A percentile compares a stretch with the other conserved stretches of the same genome.
Evolutionary conservation across 2,113 vertebrate genomes (phyloP).

Genomic region (Pristiophorus japonicus): DNA sequence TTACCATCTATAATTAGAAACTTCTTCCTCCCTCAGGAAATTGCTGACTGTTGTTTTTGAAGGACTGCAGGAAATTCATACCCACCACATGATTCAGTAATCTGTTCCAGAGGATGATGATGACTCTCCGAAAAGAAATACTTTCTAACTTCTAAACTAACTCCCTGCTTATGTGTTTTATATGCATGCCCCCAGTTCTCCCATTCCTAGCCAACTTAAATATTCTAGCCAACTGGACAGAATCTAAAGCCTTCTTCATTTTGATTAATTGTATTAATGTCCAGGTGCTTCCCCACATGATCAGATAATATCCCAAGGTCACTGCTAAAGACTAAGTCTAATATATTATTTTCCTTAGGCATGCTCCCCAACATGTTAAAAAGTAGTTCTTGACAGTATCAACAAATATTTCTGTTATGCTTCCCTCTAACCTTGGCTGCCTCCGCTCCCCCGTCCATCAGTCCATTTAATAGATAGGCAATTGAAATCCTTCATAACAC

Average conservation of each 20-base stretch:
- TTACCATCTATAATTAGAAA: constrained; percentile 4
- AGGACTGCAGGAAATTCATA: not conserved
- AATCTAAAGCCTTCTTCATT: not conserved
- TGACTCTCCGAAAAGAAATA: not conserved
- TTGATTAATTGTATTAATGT: not conserved
- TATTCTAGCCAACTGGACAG: not conserved
- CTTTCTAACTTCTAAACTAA: not conserved
- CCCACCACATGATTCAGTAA: not conserved
- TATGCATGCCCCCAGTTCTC: not conserved
- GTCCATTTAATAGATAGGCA: not conserved
- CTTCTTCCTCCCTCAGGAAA: not conserved
- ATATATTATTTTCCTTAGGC: not conserved
- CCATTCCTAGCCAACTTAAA: not conserved
- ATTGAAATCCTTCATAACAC: not conserved
- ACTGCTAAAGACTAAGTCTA: not conserved
- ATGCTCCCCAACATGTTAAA: not conserved
- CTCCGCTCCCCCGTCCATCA: not conserved
- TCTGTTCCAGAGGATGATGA: not conserved
- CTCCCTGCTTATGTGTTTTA: not conserved
- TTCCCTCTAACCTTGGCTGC: not conserved
- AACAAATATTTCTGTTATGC: not conserved
- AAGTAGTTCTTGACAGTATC: not conserved
- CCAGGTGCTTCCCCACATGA: not conserved
- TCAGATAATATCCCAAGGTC: not conserved
- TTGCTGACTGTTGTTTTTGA: not conserved